Percentiles rank a stretch among this genome's conserved stretches.
phyloP scores from a whole-genome alignment of 2,797 vertebrate species.

The Coregonus suidteri region DNA sequence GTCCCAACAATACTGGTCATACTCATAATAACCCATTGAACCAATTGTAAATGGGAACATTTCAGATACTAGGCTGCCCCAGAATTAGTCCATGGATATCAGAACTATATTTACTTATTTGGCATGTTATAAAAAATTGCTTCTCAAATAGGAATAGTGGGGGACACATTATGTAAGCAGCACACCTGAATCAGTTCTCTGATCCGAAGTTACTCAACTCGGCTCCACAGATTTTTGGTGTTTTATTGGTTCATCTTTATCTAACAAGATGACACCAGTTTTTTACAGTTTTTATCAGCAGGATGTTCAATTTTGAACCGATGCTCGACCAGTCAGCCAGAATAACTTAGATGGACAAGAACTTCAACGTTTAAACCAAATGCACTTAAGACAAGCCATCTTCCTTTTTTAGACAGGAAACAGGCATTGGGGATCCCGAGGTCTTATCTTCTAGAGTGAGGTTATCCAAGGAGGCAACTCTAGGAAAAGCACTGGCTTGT shows the following conservation, averaged over 20 bases:
- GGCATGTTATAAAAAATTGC: background rate
- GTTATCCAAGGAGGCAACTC: too few species aligned
- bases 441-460: slow-evolving; percentile 1
- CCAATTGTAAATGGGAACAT: background rate
- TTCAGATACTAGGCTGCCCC: background rate
- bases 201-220: background rate
- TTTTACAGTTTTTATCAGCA: background rate
- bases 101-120: background rate
- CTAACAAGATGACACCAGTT: background rate
- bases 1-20: background rate
- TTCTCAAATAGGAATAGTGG: background rate
- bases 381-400: background rate
- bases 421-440: background rate
- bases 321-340: background rate
- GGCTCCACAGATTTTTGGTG: background rate
- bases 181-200: background rate
- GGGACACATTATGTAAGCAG: background rate
- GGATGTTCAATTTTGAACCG: background rate
- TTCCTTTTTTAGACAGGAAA: background rate
- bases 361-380: background rate
- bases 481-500: background rate
- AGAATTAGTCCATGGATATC: background rate
- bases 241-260: background rate
- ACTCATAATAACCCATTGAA: background rate
- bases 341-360: background rate